A percentile compares a stretch with the other conserved stretches of the same genome.
These are phyloP conservation scores for Platygyra sinensis DNA, from an alignment of 64 coral and sea anemone species.

Conservation along the genomic window DNA sequence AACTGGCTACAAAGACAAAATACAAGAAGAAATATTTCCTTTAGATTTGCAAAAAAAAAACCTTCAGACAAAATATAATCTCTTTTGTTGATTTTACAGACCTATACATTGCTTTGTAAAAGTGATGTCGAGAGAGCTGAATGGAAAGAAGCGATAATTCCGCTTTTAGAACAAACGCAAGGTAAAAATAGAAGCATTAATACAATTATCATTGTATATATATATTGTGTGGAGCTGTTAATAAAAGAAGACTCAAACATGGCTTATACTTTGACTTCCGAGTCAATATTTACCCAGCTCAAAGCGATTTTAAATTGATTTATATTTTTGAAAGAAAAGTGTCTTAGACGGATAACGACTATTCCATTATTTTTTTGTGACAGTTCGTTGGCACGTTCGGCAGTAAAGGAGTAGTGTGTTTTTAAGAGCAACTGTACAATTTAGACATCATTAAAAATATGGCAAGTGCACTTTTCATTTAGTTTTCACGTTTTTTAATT, in stretches of 20 bases:
- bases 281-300: slow-evolving; percentile 1
- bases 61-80: too few species aligned
- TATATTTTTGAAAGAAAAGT: slow-evolving; percentile 5
- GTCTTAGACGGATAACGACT: background rate
- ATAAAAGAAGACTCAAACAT: background rate
- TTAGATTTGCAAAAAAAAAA: too few species aligned
- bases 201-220: background rate
- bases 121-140: slow-evolving; percentile 81
- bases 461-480: background rate
- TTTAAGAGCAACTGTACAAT: background rate
- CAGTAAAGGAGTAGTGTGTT: background rate
- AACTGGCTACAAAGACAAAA: too few species aligned
- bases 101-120: slow-evolving; percentile 88
- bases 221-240: background rate
- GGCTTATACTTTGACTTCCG: background rate
- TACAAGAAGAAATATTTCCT: too few species aligned
- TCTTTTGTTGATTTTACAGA: slow-evolving; percentile 40
- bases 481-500: background rate
- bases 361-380: background rate
- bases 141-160: slow-evolving; percentile 88
- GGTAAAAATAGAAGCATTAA: slow-evolving; percentile 34
- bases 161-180: slow-evolving; percentile 46
- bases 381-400: background rate
- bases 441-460: background rate
- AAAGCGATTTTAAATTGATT: slow-evolving; percentile 3